phyloP scores from a whole-genome alignment of 2,888 invertebrate genomes.

The Clunio marinus region DNA sequence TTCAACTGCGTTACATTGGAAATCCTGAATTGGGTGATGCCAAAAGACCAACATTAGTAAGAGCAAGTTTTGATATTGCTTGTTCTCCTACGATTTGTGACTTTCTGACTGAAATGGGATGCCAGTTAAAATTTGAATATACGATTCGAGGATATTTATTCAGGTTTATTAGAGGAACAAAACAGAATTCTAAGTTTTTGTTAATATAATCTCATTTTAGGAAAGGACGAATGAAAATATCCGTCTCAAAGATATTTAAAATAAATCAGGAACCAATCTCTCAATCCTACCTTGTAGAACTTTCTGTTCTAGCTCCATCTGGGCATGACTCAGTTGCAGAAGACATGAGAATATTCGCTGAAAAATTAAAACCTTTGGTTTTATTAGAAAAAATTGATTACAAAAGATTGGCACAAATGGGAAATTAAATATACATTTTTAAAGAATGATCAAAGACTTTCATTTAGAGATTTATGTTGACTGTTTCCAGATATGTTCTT shows the following conservation, averaged over 20 bases:
- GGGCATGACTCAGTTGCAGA: slow-evolving; percentile 94
- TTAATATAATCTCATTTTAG: slow-evolving; percentile 73
- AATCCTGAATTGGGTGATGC: slow-evolving; percentile 87
- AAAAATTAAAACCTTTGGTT: slow-evolving; percentile 87
- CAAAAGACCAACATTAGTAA: slow-evolving; percentile 80
- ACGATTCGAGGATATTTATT: slow-evolving; percentile 68
- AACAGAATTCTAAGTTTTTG: neutral
- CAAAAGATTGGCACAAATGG: slow-evolving; percentile 57
- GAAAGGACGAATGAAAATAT: slow-evolving; percentile 95
- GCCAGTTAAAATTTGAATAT: slow-evolving; percentile 88
- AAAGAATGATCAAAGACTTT: too few species aligned
- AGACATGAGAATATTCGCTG: slow-evolving; percentile 92
- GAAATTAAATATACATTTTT: neutral
- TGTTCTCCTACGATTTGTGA: slow-evolving; percentile 86
- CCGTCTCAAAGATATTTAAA: slow-evolving; percentile 91
- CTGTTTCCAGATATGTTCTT: too few species aligned
- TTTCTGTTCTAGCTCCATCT: slow-evolving; percentile 81
- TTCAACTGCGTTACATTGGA: slow-evolving; percentile 87
- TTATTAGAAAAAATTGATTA: slow-evolving; percentile 91
- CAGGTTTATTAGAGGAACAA: neutral
- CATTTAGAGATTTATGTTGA: too few species aligned
- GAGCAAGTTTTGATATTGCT: slow-evolving; percentile 89
- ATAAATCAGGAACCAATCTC: slow-evolving; percentile 81
- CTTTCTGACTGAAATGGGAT: slow-evolving; percentile 88
- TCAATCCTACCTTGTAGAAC: slow-evolving; percentile 87